Base-by-base conservation (phyloP, 2,113 vertebrate species). In the Hymenochirus boettgeri region DNA sequence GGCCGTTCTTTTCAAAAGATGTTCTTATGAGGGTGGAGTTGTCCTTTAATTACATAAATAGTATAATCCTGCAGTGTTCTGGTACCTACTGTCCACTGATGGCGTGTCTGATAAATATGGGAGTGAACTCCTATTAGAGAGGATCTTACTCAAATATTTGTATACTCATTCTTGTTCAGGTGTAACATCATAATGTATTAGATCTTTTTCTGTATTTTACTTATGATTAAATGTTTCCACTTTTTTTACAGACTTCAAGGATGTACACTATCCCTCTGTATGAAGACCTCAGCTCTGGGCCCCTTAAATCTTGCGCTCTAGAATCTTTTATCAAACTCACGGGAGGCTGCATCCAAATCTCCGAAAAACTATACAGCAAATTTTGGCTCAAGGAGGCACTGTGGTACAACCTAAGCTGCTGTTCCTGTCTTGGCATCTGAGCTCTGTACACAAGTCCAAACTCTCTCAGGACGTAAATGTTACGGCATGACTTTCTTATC, bases 251-350 rank as follows among this genome's bases (percentile, higher is more conserved):
- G 95, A 96, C 95, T 54, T 99, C 95, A 13, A 89, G 95, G 73
- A 99, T 99, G 96, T 99, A 99, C 83, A 98, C 96, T 0, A 91
- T 98, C 77, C 96, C 96, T 1, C 84, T 99, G 62, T 99, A 99
- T 0, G 95, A 99, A 76, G 95, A 99, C 82, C 90, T 99, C 77
- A 92, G 92, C 70, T 84, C 92, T 1, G 93, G 94, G 7, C 86
- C 90, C 64, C 89, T 99, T 86, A 97, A 92, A 82, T 87, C 90
- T 62, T 89, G 94, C 48, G 96, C 94, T 10, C 83, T 93, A 79
- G 96, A 99, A 86, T 93, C 65, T 99, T 97, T 83, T 93, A 86
- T 80, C 93, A 97, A 85, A 96, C 93, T 1, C 93, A 95, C 82
- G 85, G 80, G 45, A 91, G 93, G 61, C 85, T 99, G 59, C 96